Evolutionary conservation across 2,888 invertebrate species (phyloP).

Genomic region (Hyalella azteca): DNA sequence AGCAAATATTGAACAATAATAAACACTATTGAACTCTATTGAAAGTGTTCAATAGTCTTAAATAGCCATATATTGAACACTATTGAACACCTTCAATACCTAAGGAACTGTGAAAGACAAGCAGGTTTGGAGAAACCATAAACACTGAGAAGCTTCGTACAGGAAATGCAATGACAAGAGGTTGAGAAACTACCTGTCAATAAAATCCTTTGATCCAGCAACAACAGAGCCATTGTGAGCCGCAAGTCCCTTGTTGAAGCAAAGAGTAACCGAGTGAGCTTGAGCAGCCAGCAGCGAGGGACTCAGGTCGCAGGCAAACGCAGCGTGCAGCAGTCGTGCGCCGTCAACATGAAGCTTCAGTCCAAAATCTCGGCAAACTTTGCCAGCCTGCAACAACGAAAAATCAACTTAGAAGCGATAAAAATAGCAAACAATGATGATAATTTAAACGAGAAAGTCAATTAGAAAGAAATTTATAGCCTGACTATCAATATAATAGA

Average conservation of each 20-base stretch:
- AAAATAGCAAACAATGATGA: not conserved
- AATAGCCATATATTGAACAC: too few species aligned
- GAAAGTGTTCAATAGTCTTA: too few species aligned
- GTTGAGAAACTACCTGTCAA: not conserved
- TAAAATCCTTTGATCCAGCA: conserved; percentile 20
- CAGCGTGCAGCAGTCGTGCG: conserved; percentile 23
- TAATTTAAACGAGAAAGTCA: too few species aligned
- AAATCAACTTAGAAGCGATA: not conserved
- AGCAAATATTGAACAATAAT: too few species aligned
- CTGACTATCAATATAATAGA: not conserved
- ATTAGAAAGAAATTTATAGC: too few species aligned
- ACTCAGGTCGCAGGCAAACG: conserved; percentile 1
- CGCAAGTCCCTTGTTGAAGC: conserved; percentile 25
- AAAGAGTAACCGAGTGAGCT: conserved; percentile 23
- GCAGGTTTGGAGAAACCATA: too few species aligned
- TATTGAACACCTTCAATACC: too few species aligned
- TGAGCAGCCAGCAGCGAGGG: not conserved
- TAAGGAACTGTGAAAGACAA: too few species aligned
- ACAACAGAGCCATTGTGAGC: conserved; percentile 26
- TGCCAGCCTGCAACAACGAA: not conserved
- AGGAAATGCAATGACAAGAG: not conserved
- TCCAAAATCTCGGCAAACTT: not conserved
- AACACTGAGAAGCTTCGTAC: too few species aligned
- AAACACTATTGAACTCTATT: too few species aligned
- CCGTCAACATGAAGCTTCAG: conserved; percentile 24